Percentiles rank a stretch among this genome's conserved stretches.
Conservation (phyloP, 1,140 invertebrate species). For the Pseudachorutes palmiensis region DNA sequence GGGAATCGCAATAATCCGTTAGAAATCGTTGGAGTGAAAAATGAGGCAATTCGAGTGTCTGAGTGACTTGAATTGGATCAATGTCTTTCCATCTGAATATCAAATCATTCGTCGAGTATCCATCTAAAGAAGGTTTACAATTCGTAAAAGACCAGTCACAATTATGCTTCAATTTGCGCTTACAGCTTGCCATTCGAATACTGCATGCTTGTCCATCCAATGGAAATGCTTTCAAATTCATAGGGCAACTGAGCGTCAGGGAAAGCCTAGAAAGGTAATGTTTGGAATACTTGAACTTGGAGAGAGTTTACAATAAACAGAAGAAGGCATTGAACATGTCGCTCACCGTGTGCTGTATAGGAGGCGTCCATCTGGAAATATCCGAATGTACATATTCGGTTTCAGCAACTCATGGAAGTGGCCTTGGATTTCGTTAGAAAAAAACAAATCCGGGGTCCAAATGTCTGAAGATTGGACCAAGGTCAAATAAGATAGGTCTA, state of each 20-base stretch:
- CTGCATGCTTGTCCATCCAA: conserved; percentile 46
- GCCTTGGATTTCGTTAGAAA: conserved; percentile 48
- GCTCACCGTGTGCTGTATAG: conserved; percentile 47
- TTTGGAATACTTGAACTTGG: conserved; percentile 9
- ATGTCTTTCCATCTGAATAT: conserved; percentile 43
- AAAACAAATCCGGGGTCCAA: conserved; percentile 51
- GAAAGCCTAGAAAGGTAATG: conserved; percentile 43
- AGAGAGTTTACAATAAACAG: conserved; percentile 1
- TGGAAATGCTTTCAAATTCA: conserved; percentile 47
- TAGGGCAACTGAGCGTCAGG: conserved; percentile 46
- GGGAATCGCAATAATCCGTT: conserved; percentile 46
- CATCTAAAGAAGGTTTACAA: conserved; percentile 38
- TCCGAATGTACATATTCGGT: conserved; percentile 43
- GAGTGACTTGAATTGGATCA: conserved; percentile 42
- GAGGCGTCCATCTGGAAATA: conserved; percentile 47
- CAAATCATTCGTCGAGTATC: conserved; percentile 42
- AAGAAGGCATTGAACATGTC: not conserved
- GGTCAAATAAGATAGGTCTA: conserved; percentile 42
- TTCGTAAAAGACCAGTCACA: not conserved
- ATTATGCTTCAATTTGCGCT: conserved; percentile 37
- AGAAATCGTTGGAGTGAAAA: conserved; percentile 43
- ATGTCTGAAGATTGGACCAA: conserved; percentile 43
- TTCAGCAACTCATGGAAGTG: conserved; percentile 46
- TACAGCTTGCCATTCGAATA: conserved; percentile 48
- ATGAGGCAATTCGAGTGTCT: conserved; percentile 42